phyloP scores from a whole-genome alignment of 2,797 vertebrate genomes.

The Lemur catta region DNA sequence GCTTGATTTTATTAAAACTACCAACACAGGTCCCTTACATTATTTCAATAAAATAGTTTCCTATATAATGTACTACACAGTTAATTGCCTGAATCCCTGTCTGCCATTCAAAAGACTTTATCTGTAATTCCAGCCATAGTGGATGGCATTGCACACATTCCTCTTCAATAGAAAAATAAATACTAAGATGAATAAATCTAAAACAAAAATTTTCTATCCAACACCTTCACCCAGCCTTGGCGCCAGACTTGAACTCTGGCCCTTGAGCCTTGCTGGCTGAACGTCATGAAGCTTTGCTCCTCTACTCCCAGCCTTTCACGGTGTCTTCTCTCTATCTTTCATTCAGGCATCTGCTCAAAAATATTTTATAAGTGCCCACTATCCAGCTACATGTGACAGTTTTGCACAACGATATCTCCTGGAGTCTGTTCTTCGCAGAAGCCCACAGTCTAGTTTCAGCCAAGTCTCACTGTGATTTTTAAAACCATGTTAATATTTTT shows the following conservation, averaged over 20 bases:
- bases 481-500: neutral
- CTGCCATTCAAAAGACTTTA: constrained; percentile 31
- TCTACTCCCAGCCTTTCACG: neutral
- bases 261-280: neutral
- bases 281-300: neutral
- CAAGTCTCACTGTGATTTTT: neutral
- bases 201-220: constrained; percentile 27
- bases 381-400: neutral
- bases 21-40: neutral
- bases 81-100: constrained; percentile 22
- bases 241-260: neutral
- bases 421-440: neutral
- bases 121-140: neutral
- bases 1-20: constrained; percentile 62
- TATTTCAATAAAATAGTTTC: constrained; percentile 45
- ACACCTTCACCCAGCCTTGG: neutral
- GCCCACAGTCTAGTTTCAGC: neutral
- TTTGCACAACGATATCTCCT: neutral
- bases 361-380: neutral
- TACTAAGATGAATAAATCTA: constrained; percentile 30
- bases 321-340: neutral
- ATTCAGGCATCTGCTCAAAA: neutral
- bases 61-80: neutral
- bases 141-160: neutral
- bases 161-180: constrained; percentile 25